These are phyloP conservation scores for Drosophila ironensis DNA, from an alignment of 1,140 invertebrate genomes.

Conservation along the genomic window DNA sequence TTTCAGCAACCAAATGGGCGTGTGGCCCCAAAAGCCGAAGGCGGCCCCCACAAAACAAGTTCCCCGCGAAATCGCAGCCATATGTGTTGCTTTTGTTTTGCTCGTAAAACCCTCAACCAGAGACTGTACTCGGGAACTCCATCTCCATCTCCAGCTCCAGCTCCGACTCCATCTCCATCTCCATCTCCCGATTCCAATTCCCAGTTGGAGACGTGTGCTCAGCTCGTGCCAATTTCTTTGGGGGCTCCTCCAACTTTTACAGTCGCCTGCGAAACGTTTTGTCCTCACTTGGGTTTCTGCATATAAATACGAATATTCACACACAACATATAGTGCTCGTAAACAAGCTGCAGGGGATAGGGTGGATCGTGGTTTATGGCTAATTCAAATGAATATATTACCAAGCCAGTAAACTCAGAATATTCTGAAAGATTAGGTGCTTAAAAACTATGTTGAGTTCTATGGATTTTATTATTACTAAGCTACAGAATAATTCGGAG, in stretches of 20 bases:
- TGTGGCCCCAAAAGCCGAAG: conserved; percentile 43
- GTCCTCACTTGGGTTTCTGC: conserved; percentile 55
- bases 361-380: no score
- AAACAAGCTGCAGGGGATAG: conserved; percentile 14
- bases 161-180: background rate
- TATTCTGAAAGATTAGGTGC: no score
- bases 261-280: conserved; percentile 63
- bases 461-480: no score
- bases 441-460: no score
- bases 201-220: conserved; percentile 59
- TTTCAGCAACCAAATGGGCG: conserved; percentile 30
- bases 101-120: conserved; percentile 60
- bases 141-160: conserved; percentile 5
- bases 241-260: conserved; percentile 40
- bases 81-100: conserved; percentile 58
- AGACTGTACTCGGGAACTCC: conserved; percentile 57
- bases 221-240: conserved; percentile 76
- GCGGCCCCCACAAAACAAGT: conserved; percentile 69
- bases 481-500: no score
- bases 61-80: conserved; percentile 41
- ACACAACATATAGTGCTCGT: no score
- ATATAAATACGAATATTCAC: conserved; percentile 61
- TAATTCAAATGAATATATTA: no score
- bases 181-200: conserved; percentile 9
- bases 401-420: no score